Conservation (phyloP, 2,113 vertebrate genomes). For the Scomber japonicus region DNA sequence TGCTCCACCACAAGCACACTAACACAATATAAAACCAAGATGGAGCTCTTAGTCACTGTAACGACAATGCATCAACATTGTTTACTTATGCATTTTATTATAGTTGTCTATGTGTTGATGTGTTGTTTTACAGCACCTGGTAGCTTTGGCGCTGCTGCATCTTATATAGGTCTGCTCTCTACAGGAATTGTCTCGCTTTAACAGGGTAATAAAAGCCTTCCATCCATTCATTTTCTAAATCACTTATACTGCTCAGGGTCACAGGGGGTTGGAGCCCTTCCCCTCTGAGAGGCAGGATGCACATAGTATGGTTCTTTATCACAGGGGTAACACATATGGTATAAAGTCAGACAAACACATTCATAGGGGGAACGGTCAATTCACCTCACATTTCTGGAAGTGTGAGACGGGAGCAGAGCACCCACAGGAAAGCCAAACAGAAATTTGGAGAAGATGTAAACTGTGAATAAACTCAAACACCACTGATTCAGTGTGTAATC, state of each 20-base stretch:
- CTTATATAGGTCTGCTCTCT: not conserved
- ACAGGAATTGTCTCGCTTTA: slow-evolving; percentile 46
- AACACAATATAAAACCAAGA: slow-evolving; percentile 10
- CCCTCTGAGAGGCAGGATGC: slow-evolving; percentile 14
- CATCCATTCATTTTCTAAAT: slow-evolving; percentile 41
- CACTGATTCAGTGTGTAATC: not conserved
- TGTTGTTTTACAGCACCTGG: slow-evolving; percentile 16
- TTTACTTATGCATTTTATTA: not conserved
- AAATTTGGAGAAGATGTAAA: not conserved
- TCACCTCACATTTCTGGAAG: not conserved
- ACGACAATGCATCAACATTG: not conserved
- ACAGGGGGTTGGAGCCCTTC: slow-evolving; percentile 18
- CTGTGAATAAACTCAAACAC: not conserved
- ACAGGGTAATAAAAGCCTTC: slow-evolving; percentile 47
- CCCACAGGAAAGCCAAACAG: not conserved
- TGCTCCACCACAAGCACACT: slow-evolving; percentile 3
- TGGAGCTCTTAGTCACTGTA: slow-evolving; percentile 15
- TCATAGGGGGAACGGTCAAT: not conserved
- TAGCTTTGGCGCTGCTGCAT: slow-evolving; percentile 13
- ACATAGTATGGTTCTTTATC: slow-evolving; percentile 1
- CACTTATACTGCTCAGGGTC: slow-evolving; percentile 26
- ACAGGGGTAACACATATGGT: slow-evolving; percentile 4
- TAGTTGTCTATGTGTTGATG: not conserved
- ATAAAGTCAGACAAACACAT: not conserved
- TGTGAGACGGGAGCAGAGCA: not conserved